Percentiles rank a stretch among this genome's conserved stretches.
Conservation (phyloP, 2,888 invertebrate genomes). For the Acronicta aceris region DNA sequence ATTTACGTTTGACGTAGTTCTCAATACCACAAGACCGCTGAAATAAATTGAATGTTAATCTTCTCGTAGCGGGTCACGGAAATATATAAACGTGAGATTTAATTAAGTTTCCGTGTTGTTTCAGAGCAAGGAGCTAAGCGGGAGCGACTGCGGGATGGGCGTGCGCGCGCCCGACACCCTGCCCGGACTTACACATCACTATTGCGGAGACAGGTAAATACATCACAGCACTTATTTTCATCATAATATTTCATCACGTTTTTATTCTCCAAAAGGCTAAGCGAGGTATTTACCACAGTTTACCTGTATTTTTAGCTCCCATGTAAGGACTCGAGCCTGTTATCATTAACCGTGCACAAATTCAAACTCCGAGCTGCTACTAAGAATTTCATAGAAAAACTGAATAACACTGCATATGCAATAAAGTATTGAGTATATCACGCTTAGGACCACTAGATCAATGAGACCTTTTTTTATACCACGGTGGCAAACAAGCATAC, state of each 20-base stretch:
- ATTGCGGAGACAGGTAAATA: conserved; percentile 79
- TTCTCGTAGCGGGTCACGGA: not conserved
- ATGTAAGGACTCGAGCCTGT: too few species aligned
- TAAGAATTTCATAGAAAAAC: too few species aligned
- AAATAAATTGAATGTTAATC: conserved; percentile 3
- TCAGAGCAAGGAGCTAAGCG: conserved; percentile 83
- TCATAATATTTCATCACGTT: not conserved
- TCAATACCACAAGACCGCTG: not conserved
- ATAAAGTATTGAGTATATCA: too few species aligned
- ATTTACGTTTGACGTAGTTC: not conserved
- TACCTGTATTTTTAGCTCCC: too few species aligned
- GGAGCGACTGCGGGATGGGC: conserved; percentile 75
- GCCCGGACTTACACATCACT: conserved; percentile 91
- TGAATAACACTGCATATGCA: too few species aligned
- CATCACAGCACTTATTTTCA: not conserved
- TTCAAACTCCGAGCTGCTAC: too few species aligned
- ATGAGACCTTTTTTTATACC: too few species aligned
- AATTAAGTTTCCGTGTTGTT: conserved; percentile 49
- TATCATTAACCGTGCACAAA: too few species aligned
- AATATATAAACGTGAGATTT: not conserved
- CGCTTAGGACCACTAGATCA: too few species aligned
- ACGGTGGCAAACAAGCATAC: too few species aligned
- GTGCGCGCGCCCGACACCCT: conserved; percentile 90
- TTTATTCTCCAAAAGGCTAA: too few species aligned
- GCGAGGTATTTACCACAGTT: too few species aligned